A percentile compares a stretch with the other conserved stretches of the same genome.
Conservation (phyloP, 2,797 vertebrate genomes). For the Tarsius wallacei region DNA sequence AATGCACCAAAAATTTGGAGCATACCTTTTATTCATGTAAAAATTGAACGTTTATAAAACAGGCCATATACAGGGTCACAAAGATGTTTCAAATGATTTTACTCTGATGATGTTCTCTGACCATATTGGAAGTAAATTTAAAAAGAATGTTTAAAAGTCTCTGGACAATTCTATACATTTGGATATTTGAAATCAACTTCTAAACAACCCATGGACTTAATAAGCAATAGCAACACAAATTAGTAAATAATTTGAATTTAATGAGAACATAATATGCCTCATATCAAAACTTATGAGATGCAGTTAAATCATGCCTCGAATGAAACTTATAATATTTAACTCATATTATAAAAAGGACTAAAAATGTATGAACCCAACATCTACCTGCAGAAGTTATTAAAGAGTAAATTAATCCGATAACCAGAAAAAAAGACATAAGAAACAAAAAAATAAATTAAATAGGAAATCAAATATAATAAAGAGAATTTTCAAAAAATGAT, state of each 20-base stretch:
- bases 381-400: not conserved
- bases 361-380: slow-evolving; percentile 12
- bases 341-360: slow-evolving; percentile 26
- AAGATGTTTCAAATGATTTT: not conserved
- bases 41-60: not conserved
- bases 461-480: not conserved
- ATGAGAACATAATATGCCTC: not conserved
- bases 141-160: not conserved
- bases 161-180: not conserved
- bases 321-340: not conserved
- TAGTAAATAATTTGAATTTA: not conserved
- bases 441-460: not conserved
- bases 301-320: not conserved
- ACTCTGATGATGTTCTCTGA: not conserved
- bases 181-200: not conserved
- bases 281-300: not conserved
- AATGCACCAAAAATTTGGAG: not conserved
- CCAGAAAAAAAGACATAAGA: not conserved
- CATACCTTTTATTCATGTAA: not conserved
- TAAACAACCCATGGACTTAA: not conserved
- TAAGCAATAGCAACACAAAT: not conserved
- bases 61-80: not conserved
- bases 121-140: not conserved
- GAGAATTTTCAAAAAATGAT: too few species aligned
- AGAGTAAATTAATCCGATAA: slow-evolving; percentile 46